Conservation (phyloP, 2,113 vertebrate genomes). For the Acrocephalus kingi region DNA sequence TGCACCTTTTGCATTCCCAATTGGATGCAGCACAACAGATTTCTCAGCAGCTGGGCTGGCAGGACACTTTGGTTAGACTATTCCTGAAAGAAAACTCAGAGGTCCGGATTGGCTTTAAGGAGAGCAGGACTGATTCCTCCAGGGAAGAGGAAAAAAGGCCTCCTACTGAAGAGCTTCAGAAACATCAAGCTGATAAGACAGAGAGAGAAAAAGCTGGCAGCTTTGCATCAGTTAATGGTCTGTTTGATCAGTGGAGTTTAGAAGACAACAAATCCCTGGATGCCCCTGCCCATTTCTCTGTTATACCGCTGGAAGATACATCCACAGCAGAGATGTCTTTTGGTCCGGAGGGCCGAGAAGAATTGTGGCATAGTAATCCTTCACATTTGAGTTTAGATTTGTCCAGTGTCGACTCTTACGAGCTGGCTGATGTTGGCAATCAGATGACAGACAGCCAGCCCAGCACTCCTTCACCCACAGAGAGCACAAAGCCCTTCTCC, state of each 20-base stretch:
- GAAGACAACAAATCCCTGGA: constrained; percentile 82
- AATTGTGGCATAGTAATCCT: constrained; percentile 81
- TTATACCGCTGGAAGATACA: constrained; percentile 72
- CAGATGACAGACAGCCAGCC: constrained; percentile 87
- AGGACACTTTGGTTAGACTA: constrained; percentile 89
- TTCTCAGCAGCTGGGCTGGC: constrained; percentile 91
- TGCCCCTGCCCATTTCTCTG: constrained; percentile 62
- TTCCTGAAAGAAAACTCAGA: constrained; percentile 82
- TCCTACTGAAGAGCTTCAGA: constrained; percentile 65
- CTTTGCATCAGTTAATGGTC: constrained; percentile 56
- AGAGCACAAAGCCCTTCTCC: constrained; percentile 83
- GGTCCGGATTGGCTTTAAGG: constrained; percentile 35
- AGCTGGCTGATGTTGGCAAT: constrained; percentile 79
- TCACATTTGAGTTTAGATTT: constrained; percentile 87
- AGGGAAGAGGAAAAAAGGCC: constrained; percentile 70
- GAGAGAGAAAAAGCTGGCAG: constrained; percentile 72
- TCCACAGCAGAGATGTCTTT: constrained; percentile 78
- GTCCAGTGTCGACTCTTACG: constrained; percentile 81
- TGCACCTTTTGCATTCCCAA: constrained; percentile 89
- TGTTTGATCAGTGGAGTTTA: constrained; percentile 76
- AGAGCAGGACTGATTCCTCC: constrained; percentile 58
- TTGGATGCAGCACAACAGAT: constrained; percentile 89
- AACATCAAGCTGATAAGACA: constrained; percentile 61
- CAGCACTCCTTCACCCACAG: constrained; percentile 92
- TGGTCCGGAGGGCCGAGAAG: constrained; percentile 67